Evolutionary conservation across 2,888 invertebrate genomes (phyloP).

Genomic region (Volucella zonaria): DNA sequence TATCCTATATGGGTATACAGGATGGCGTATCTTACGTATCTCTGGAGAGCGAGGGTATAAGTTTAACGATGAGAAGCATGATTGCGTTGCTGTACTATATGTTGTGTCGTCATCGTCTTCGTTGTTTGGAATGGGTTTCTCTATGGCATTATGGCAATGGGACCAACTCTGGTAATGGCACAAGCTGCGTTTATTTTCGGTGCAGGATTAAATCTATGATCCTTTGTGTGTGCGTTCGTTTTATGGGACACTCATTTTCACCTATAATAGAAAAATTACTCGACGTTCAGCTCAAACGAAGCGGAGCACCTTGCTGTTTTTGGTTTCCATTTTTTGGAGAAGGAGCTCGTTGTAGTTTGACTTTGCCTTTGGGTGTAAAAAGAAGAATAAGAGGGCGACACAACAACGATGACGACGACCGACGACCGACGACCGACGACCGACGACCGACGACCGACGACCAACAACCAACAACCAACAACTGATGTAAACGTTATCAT

Average conservation of each 20-base stretch:
- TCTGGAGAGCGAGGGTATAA: slow-evolving; percentile 45
- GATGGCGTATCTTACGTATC: slow-evolving; percentile 13
- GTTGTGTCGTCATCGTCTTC: slow-evolving; percentile 25
- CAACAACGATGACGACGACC: neutral
- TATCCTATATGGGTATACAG: neutral
- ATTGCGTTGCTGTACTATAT: slow-evolving; percentile 37
- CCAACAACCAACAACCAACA: neutral
- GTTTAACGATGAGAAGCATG: slow-evolving; percentile 59
- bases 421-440: neutral
- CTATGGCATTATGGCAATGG: neutral
- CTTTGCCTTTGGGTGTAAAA: slow-evolving; percentile 17
- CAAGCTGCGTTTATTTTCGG: slow-evolving; percentile 64
- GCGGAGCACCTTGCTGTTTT: neutral
- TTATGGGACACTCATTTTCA: slow-evolving; percentile 71
- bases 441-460: slow-evolving; percentile 5
- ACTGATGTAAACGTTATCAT: slow-evolving; percentile 51
- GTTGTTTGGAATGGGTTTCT: slow-evolving; percentile 29
- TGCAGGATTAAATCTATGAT: slow-evolving; percentile 71
- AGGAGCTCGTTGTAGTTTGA: slow-evolving; percentile 51
- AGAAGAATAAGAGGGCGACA: neutral
- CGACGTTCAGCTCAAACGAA: slow-evolving; percentile 32
- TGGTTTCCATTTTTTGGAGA: slow-evolving; percentile 4
- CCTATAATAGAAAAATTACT: slow-evolving; percentile 73
- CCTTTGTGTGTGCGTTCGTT: slow-evolving; percentile 51
- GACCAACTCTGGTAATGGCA: neutral